phyloP scores from a whole-genome alignment of 2,888 invertebrate genomes.

The Labia minor region DNA sequence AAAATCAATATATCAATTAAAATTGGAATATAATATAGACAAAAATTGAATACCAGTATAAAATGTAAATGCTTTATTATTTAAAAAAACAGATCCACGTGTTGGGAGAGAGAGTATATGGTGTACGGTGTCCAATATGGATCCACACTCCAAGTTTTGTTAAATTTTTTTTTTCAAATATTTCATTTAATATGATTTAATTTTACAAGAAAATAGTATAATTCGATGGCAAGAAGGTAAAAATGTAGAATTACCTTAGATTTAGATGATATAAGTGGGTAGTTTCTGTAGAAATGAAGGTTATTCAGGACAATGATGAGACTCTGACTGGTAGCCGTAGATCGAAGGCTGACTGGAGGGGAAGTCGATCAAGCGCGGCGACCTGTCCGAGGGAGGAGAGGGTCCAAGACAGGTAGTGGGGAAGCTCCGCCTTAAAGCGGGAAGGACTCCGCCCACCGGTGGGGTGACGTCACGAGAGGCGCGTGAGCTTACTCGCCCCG shows the following conservation, averaged over 20 bases:
- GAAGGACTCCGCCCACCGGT: conserved; percentile 23
- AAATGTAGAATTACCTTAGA: not conserved
- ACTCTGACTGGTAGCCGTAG: too few species aligned
- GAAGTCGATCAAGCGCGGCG: not conserved
- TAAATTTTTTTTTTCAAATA: not conserved
- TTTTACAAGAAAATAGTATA: too few species aligned
- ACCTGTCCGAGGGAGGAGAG: too few species aligned
- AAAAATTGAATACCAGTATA: too few species aligned
- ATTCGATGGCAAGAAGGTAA: not conserved
- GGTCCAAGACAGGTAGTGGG: too few species aligned
- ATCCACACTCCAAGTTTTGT: not conserved
- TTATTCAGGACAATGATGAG: not conserved
- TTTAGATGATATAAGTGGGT: not conserved
- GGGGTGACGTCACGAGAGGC: conserved; percentile 25
- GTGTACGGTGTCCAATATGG: not conserved
- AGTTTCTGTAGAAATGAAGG: not conserved
- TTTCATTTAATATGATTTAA: not conserved
- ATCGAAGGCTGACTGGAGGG: conserved; percentile 15
- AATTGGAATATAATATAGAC: too few species aligned
- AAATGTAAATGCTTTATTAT: too few species aligned
- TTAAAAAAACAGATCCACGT: too few species aligned
- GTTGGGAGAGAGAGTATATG: not conserved
- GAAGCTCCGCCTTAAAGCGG: conserved; percentile 19
- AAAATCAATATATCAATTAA: too few species aligned
- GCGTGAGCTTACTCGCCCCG: conserved; percentile 26